phyloP scores from a whole-genome alignment of 2,113 vertebrate genomes.

The Gnathonemus echidnorhynchus region DNA sequence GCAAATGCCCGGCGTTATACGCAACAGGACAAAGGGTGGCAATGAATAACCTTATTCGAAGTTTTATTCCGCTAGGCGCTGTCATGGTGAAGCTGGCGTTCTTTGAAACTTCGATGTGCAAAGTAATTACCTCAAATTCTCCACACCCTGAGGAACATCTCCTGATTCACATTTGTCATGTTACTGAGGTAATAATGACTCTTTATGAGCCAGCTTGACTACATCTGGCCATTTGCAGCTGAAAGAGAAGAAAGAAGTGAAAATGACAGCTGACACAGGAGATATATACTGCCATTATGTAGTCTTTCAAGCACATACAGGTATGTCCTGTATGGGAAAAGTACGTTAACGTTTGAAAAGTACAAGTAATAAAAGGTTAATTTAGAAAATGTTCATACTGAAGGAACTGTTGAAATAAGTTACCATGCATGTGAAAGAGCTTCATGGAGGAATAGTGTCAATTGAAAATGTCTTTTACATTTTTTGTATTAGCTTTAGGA shows the following conservation, averaged over 20 bases:
- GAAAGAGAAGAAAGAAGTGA: neutral
- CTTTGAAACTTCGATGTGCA: constrained; percentile 14
- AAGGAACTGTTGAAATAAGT: neutral
- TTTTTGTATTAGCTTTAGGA: neutral
- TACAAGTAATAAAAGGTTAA: neutral
- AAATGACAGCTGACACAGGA: neutral
- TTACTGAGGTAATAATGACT: neutral
- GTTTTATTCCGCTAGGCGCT: constrained; percentile 9
- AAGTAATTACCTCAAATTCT: constrained; percentile 13
- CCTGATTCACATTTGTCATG: neutral
- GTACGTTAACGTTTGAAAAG: neutral
- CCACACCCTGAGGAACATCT: neutral
- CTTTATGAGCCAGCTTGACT: neutral
- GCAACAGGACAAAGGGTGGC: neutral
- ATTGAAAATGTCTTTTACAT: neutral
- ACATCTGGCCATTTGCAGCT: neutral
- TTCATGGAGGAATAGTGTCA: neutral
- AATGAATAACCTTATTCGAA: constrained; percentile 17
- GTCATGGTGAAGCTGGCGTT: neutral
- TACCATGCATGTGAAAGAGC: neutral
- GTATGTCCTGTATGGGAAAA: neutral
- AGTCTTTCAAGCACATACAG: neutral
- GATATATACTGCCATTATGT: neutral
- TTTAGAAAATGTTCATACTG: neutral
- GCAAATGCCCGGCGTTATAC: neutral